A percentile compares a stretch with the other conserved stretches of the same genome.
Evolutionary conservation across 1,140 invertebrate genomes (phyloP).

Genomic region (Armadillidium nasatum): DNA sequence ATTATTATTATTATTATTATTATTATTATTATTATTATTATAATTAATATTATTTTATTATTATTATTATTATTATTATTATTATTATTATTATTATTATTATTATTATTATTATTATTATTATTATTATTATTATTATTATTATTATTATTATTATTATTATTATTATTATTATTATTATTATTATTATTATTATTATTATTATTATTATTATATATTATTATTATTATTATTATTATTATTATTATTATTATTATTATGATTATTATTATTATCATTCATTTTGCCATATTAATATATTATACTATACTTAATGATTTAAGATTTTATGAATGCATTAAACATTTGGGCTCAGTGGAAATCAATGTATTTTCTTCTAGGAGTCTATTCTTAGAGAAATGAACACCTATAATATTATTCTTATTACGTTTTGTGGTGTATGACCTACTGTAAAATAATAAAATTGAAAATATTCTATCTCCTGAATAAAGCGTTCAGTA

Average conservation of each 20-base stretch:
- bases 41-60: slow-evolving; percentile 7
- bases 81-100: slow-evolving; percentile 11
- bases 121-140: not conserved
- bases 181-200: slow-evolving; percentile 15
- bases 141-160: not conserved
- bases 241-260: not conserved
- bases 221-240: slow-evolving; percentile 13
- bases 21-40: slow-evolving; percentile 15
- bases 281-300: no score
- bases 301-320: no score
- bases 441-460: no score
- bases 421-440: no score
- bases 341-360: no score
- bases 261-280: no score
- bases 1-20: slow-evolving; percentile 15
- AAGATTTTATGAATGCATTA: no score
- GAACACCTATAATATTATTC: no score
- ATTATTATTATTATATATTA: slow-evolving; percentile 9
- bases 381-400: no score
- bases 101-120: slow-evolving; percentile 13
- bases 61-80: slow-evolving; percentile 13
- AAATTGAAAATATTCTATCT: no score
- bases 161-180: slow-evolving; percentile 8
- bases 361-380: no score
- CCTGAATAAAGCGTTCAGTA: no score